Base-by-base conservation (phyloP, 2,888 invertebrate genomes). In the Oscheius sp. region DNA sequence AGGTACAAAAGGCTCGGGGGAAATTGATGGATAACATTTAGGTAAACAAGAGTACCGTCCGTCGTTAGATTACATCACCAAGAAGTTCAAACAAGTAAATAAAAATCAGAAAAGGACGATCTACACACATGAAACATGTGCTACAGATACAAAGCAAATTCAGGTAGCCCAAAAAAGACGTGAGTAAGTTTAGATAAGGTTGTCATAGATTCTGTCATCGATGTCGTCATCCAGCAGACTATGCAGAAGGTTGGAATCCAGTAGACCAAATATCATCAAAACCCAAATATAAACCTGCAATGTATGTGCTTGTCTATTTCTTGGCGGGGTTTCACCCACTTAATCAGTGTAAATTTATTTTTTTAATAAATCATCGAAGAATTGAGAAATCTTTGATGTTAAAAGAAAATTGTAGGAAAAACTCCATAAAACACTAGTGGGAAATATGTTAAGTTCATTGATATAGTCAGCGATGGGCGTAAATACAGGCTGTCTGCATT, bases 241-340 rank as follows among this genome's bases (percentile, higher is more conserved):
- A 79, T 79, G 79, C 74, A 77, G 62, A 77, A 77, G 69, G 77
- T 79, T 45, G 79, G 79, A 33, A 79, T 79, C 56, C 79, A 79
- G 33, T 75, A 45, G 69, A 6, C 51, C 26, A 9, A 17, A 41
- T 41, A 12, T 17, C n/a, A 41, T 41, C 41, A 17, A 14, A 9
- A 36, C 20, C 41, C 2, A 41, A 6, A 17, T 41, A 41, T 20
- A 17, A 17, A 20, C 20, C 14, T 12, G 5, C 12, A 2, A 9
- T 36, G 8, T 36, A 36, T 36, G 36, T 6, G 41, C 41, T 41
- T 41, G 41, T n/a, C n/a, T n/a, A n/a, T n/a, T n/a, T n/a, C n/a
- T n/a, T n/a, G n/a, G n/a, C n/a, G n/a, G n/a, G n/a, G n/a, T n/a
- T n/a, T n/a, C n/a, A n/a, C n/a, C n/a, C n/a, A n/a, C n/a, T n/a